Conservation (phyloP, 2,797 vertebrate genomes). For the Siniperca undulata region DNA sequence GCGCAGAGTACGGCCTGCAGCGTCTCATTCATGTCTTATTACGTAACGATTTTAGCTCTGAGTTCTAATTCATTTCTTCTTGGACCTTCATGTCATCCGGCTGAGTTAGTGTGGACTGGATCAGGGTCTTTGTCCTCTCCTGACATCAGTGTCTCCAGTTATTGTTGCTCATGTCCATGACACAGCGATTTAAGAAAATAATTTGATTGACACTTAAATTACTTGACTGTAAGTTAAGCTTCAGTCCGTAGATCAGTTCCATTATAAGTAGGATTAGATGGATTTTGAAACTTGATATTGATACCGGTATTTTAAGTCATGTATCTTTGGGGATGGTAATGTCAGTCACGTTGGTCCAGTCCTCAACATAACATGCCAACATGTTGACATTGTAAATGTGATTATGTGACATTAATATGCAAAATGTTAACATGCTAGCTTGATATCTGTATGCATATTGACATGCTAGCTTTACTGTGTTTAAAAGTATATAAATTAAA, state of each 20-base stretch:
- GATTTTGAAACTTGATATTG: not conserved
- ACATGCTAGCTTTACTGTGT: no score
- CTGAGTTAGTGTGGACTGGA: not conserved
- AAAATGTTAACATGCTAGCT: not conserved
- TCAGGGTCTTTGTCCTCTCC: not conserved
- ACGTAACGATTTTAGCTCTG: constrained; percentile 16
- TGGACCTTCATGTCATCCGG: not conserved
- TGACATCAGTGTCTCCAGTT: not conserved
- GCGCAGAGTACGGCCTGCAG: constrained; percentile 44
- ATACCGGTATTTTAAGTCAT: not conserved
- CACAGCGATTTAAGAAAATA: not conserved
- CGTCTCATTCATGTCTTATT: constrained; percentile 48
- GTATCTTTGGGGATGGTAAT: not conserved
- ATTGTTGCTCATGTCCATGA: not conserved
- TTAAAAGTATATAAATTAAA: no score
- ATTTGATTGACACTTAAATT: not conserved
- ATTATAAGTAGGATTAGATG: not conserved
- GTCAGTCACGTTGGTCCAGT: not conserved
- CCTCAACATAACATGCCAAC: not conserved
- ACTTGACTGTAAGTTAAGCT: not conserved
- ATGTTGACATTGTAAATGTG: not conserved
- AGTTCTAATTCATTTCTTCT: constrained; percentile 15
- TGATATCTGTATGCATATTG: not conserved
- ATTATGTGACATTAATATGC: not conserved
- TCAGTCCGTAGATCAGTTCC: not conserved